These are phyloP conservation scores for Potorous gilbertii DNA, from an alignment of 2,797 vertebrate species.

Conservation along the genomic window DNA sequence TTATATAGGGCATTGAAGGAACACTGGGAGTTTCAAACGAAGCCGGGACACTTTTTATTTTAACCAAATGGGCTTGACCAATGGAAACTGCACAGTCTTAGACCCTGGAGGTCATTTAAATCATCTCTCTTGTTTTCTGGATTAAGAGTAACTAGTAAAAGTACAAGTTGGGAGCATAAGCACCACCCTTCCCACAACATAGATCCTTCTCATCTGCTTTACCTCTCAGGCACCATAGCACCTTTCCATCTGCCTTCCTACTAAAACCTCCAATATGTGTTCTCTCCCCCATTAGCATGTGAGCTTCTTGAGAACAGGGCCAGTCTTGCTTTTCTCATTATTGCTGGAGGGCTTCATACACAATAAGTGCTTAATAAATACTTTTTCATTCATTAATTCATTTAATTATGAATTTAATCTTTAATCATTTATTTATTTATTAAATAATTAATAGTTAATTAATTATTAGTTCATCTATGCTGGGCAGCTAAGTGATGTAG, in stretches of 20 bases:
- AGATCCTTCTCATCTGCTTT: neutral
- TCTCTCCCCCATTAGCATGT: neutral
- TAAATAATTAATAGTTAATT: too few species aligned
- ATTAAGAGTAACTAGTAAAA: neutral
- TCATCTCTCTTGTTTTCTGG: neutral
- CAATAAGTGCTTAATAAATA: too few species aligned
- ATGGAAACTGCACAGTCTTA: neutral
- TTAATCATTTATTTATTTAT: too few species aligned
- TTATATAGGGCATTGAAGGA: neutral
- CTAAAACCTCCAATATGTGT: too few species aligned
- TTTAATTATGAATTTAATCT: too few species aligned
- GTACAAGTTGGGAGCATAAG: too few species aligned
- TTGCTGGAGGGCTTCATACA: too few species aligned
- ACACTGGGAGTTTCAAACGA: neutral
- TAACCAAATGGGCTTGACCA: neutral
- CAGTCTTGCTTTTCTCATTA: too few species aligned
- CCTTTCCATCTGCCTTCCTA: neutral
- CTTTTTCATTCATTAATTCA: too few species aligned
- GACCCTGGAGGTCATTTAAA: neutral
- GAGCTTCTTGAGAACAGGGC: too few species aligned
- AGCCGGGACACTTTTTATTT: neutral
- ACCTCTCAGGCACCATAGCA: neutral
- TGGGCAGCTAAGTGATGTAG: neutral
- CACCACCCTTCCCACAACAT: neutral
- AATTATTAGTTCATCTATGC: neutral